A percentile compares a stretch with the other conserved stretches of the same genome.
These are phyloP conservation scores for Falcunculus frontatus DNA, from an alignment of 2,113 vertebrate species.

Conservation along the genomic window DNA sequence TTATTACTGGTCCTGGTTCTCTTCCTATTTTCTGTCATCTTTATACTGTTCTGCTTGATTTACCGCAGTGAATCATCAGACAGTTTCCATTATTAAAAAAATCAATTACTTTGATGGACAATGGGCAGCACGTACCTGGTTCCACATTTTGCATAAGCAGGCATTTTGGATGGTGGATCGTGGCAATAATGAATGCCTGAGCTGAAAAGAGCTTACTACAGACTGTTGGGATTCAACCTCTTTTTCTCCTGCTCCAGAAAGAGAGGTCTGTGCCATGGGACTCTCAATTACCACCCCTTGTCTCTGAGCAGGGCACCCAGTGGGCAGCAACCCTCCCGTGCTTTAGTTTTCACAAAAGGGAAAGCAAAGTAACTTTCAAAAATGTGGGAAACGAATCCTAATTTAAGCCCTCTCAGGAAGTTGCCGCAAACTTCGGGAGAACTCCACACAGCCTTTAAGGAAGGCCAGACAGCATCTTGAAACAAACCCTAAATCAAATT, in stretches of 20 bases:
- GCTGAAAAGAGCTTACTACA: not conserved
- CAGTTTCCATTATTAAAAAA: conserved; percentile 25
- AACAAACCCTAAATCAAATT: not conserved
- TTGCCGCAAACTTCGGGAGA: not conserved
- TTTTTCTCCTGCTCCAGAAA: not conserved
- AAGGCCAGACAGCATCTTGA: not conserved
- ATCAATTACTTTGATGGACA: conserved; percentile 18
- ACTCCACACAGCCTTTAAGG: not conserved
- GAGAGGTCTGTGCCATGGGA: not conserved
- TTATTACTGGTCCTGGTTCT: not conserved
- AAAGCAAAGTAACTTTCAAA: not conserved
- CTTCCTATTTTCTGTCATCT: not conserved
- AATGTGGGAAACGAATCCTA: not conserved
- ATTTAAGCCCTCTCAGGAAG: not conserved
- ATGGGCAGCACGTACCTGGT: not conserved
- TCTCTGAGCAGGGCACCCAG: not conserved
- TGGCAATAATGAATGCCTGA: not conserved
- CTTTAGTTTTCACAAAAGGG: not conserved
- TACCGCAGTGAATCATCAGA: not conserved
- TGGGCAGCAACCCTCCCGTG: not conserved
- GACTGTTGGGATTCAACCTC: not conserved
- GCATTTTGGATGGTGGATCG: not conserved
- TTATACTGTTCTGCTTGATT: conserved; percentile 15
- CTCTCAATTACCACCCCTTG: not conserved
- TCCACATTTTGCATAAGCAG: not conserved